Conservation (phyloP, 2,888 invertebrate genomes). For the Lathronympha strigana region DNA sequence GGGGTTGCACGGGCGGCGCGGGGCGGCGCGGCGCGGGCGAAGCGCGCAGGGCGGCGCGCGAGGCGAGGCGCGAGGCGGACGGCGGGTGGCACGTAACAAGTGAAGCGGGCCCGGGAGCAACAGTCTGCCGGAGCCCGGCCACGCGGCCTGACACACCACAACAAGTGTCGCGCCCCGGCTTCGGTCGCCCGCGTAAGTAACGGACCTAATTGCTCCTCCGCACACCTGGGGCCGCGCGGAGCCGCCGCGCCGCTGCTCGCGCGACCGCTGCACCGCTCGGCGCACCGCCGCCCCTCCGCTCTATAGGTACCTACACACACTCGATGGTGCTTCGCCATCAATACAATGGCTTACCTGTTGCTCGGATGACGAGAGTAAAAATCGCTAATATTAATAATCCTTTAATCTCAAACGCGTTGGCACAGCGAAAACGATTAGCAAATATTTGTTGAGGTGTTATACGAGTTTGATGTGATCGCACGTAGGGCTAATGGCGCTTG, state of each 20-base stretch:
- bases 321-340: conserved; percentile 48
- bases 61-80: conserved; percentile 26
- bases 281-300: conserved; percentile 41
- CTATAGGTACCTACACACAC: conserved; percentile 36
- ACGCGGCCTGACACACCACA: conserved; percentile 74
- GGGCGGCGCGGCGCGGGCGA: conserved; percentile 52
- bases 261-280: conserved; percentile 40
- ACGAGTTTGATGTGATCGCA: conserved; percentile 19
- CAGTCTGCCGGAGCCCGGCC: conserved; percentile 84
- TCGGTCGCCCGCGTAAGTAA: conserved; percentile 73
- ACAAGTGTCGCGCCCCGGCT: conserved; percentile 60
- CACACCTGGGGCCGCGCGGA: conserved; percentile 43
- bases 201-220: conserved; percentile 52
- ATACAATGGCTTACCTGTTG: conserved; percentile 70
- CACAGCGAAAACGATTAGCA: conserved; percentile 36
- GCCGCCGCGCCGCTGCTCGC: conserved; percentile 42
- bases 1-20: conserved; percentile 61
- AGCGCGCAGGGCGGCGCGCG: conserved; percentile 64
- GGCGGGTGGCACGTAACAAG: conserved; percentile 79
- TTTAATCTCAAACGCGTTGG: conserved; percentile 32
- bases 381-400: conserved; percentile 33
- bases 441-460: conserved; percentile 32
- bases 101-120: conserved; percentile 83
- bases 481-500: conserved; percentile 31
- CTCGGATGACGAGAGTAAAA: conserved; percentile 65